These are phyloP conservation scores for Agrypnia vestita DNA, from an alignment of 1,140 invertebrate species.

Conservation along the genomic window DNA sequence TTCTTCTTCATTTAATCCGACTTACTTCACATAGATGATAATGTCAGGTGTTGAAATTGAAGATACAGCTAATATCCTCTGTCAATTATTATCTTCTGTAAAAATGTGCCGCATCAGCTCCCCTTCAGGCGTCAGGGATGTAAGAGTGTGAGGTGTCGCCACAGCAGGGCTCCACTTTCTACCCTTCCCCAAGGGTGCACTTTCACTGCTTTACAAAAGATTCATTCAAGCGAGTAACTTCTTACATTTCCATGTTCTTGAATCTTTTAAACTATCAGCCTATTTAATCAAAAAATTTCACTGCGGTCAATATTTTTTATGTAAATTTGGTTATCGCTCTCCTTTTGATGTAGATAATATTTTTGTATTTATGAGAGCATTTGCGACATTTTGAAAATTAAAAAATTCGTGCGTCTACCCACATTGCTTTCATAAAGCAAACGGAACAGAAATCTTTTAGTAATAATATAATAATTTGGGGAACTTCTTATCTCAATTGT, in stretches of 20 bases:
- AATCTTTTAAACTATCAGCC: slow-evolving; percentile 15
- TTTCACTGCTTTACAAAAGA: background rate
- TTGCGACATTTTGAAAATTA: too few relatives aligned
- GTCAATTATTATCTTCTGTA: slow-evolving; percentile 2
- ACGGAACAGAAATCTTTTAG: too few relatives aligned
- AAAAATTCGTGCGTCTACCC: too few relatives aligned
- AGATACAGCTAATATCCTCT: background rate
- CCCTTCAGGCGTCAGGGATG: background rate
- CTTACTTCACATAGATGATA: too few relatives aligned
- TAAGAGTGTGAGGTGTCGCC: background rate
- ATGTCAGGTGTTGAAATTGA: slow-evolving; percentile 16
- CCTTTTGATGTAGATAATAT: too few relatives aligned
- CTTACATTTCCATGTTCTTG: background rate
- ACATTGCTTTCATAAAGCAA: too few relatives aligned
- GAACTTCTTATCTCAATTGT: too few relatives aligned
- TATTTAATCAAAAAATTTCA: too few relatives aligned
- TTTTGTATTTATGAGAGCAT: too few relatives aligned
- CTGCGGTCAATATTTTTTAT: too few relatives aligned
- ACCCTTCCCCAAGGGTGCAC: background rate
- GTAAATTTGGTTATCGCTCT: too few relatives aligned
- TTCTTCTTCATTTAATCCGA: background rate
- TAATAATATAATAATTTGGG: too few relatives aligned
- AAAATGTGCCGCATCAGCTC: slow-evolving; percentile 10
- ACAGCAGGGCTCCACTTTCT: background rate
- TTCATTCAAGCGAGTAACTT: background rate